Conservation (phyloP, 1,140 invertebrate genomes). For the Arion vulgaris region DNA sequence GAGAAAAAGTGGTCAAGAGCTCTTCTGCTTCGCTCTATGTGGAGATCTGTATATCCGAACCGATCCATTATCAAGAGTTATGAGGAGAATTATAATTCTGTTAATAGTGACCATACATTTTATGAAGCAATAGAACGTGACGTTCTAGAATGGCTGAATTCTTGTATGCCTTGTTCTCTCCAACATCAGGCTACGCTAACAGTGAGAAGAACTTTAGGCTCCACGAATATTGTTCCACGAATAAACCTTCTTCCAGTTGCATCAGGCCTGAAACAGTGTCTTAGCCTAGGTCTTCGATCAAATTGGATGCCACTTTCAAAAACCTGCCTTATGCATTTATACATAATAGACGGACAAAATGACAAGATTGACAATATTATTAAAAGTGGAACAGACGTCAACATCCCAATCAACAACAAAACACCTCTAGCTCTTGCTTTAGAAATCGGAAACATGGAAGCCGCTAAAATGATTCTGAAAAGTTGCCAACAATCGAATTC, state of each 20-base stretch:
- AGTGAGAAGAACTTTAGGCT: not conserved
- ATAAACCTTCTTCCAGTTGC: slow-evolving; percentile 12
- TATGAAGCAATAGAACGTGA: not conserved
- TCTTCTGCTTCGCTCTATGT: not conserved
- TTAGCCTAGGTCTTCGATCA: slow-evolving; percentile 6
- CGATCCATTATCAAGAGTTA: too few species aligned
- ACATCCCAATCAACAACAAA: not conserved
- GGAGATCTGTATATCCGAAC: not conserved
- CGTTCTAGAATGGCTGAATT: not conserved
- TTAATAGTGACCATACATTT: not conserved
- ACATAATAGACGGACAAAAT: not conserved
- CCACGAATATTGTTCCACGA: slow-evolving; percentile 7
- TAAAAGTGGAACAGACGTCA: not conserved
- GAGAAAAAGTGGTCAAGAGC: not conserved
- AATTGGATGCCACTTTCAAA: not conserved
- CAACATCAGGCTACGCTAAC: slow-evolving; percentile 17
- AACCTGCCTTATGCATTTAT: not conserved
- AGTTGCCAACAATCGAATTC: not conserved
- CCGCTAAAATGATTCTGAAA: not conserved
- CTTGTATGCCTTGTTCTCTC: not conserved
- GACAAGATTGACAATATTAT: not conserved
- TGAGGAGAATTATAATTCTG: not conserved
- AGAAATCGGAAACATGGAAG: slow-evolving; percentile 4
- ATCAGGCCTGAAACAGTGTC: not conserved
- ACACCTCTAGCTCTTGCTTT: slow-evolving; percentile 7